Base-by-base conservation (phyloP, 1,140 invertebrate species). In the Drosophila cardini region DNA sequence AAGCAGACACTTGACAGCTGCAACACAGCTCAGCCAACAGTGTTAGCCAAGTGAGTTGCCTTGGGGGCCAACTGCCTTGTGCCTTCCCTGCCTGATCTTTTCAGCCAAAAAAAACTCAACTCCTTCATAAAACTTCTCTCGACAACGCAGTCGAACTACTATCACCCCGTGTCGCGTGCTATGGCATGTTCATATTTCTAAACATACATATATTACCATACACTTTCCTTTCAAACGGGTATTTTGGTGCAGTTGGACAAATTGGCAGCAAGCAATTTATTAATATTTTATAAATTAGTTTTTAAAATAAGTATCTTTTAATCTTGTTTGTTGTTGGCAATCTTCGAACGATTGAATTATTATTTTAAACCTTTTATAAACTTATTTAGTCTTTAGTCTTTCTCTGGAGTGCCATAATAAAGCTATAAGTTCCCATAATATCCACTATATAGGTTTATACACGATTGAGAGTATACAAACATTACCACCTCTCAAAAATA, bases 161-260 rank as follows among this genome's bases (percentile, higher is more conserved):
- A 86, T 86, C 84, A 78, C 61, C 63, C 57, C 67, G 63, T 86
- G 83, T 86, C 84, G 83, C 83, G 83, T 86, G 83, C 83, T 89
- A 56, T 56, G 36, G 46, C 82, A 64, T 87, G 72, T 72, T 78
- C 65, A 87, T 86, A 79, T 77, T 80, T 84, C 11, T 43, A 26
- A 68, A 53, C 72, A 76, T 72, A 53, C 60, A 72, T 69, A n/a
- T n/a, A n/a, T 72, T 38, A 11, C n/a, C 36, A 75, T 87, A 82
- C 72, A 30, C 56, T 62, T 34, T 16, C 34, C 10, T 9, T 10
- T 5, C 15, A 10, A 3, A 18, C 4, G 46, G 32, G 63, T 68
- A 68, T 32, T 6, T 26, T 26, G 1, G 21, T 5, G 5, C 21
- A 26, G 21, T 5, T 26, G 21, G 21, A 5, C 4, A 4, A 26